phyloP scores from a whole-genome alignment of 2,888 invertebrate genomes.

The Philonicus albiceps region DNA sequence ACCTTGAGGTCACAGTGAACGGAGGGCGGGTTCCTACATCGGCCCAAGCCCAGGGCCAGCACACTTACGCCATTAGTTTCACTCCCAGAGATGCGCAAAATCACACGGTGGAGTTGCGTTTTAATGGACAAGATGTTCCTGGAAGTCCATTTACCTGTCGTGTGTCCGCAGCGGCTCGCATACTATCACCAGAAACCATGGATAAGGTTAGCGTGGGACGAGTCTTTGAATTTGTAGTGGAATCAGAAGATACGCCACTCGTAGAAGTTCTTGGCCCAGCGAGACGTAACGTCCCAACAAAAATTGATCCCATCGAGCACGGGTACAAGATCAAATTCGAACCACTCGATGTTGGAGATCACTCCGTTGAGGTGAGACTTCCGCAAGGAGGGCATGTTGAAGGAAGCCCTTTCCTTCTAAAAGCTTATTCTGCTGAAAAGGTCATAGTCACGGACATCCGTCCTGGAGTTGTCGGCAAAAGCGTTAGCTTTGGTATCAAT shows the following conservation, averaged over 20 bases:
- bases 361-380: constrained; percentile 80
- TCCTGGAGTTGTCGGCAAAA: constrained; percentile 88
- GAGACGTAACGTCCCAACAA: constrained; percentile 74
- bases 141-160: constrained; percentile 69
- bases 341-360: constrained; percentile 91
- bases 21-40: constrained; percentile 96
- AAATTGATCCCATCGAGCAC: constrained; percentile 61
- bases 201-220: constrained; percentile 91
- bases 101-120: constrained; percentile 93
- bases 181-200: constrained; percentile 82
- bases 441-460: constrained; percentile 95
- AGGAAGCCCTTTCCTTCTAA: constrained; percentile 94
- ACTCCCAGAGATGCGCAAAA: constrained; percentile 90
- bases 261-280: constrained; percentile 83
- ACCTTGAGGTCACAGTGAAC: constrained; percentile 97
- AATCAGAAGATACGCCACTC: constrained; percentile 82
- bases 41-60: constrained; percentile 95
- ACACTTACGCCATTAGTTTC: constrained; percentile 96
- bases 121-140: constrained; percentile 95
- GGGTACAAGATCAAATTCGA: constrained; percentile 75
- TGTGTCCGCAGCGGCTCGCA: constrained; percentile 80
- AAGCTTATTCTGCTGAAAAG: constrained; percentile 93
- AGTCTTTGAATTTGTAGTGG: constrained; percentile 84
- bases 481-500: constrained; percentile 92
- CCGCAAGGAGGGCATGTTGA: constrained; percentile 82